Base-by-base conservation (phyloP, 2,113 vertebrate species). In the Erythrolamprus reginae region DNA sequence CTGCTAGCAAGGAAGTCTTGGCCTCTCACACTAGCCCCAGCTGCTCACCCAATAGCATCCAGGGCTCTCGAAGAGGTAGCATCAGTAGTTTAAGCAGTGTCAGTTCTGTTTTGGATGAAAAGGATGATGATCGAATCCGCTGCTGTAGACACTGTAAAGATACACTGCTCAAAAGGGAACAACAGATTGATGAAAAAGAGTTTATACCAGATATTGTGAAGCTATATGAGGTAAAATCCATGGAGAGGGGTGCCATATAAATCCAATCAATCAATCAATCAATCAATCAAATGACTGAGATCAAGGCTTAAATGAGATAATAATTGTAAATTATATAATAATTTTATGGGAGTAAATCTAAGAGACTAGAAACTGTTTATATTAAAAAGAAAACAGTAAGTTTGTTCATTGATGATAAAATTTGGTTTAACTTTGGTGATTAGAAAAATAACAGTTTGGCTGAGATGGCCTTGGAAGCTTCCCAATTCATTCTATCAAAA, bases 71-170 rank as follows among this genome's bases (percentile, higher is more conserved):
- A 50, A 97, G 98, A 13, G 98, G 98, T 94, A 99, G 98, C 96
- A 96, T 98, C 53, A 99, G 98, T 96, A 99, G 98, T 87, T 89
- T 99, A 45, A 99, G 97, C 97, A 99, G 98, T 0, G 97, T 99
- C 3, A 99, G 98, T 92, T 99, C 99, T 0, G 98, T 99, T 82
- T 92, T 99, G 94, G 99, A 99, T 23, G 99, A 99, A 89, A 99
- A 98, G 90, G 99, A 99, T 0, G 99, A 99, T 1, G 99, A 99
- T 84, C 97, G 97, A 65, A 98, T 99, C 91, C 98, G 99, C 90
- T 99, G 98, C 90, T 99, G 99, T 84, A 95, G 50, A 52, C 99
- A 99, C 95, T 99, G 99, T 94, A 98, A 98, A 97, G 98, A 98
- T 87, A 98, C 98, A 0, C 96, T 99, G 90, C 92, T 98, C 87